Conservation (phyloP, 1,140 invertebrate genomes). For the Tyrophagus putrescentiae region DNA sequence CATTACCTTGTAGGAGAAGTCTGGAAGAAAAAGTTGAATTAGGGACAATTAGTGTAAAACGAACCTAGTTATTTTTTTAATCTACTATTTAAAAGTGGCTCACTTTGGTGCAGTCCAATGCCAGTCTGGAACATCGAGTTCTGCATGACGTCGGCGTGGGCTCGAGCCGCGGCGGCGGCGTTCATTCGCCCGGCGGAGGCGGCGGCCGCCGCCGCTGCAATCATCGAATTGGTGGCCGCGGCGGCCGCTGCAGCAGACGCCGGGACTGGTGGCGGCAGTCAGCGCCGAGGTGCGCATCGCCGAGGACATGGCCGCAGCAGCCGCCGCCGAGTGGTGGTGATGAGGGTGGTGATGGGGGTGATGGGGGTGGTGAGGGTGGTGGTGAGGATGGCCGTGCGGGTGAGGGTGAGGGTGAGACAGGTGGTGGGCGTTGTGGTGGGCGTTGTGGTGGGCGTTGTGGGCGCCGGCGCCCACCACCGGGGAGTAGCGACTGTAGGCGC, state of each 20-base stretch:
- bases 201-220: neutral
- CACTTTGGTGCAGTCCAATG: conserved; percentile 5
- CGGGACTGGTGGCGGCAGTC: neutral
- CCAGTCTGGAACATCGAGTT: conserved; percentile 2
- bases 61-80: conserved; percentile 2
- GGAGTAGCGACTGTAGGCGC: neutral
- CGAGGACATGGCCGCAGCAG: neutral
- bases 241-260: neutral
- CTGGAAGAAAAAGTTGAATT: conserved; percentile 29
- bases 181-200: neutral
- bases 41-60: neutral
- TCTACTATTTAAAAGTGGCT: neutral
- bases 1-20: conserved; percentile 72
- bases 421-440: neutral
- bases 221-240: neutral
- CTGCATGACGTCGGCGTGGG: neutral
- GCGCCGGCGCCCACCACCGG: neutral
- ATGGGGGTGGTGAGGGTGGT: neutral
- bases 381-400: neutral
- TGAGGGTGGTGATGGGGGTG: neutral
- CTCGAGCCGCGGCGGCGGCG: neutral
- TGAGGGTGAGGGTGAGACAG: neutral
- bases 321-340: neutral
- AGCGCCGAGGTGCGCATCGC: neutral
- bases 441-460: too few species aligned